Conservation (phyloP, 2,888 invertebrate genomes). For the Aphelenchoides bicaudatus region DNA sequence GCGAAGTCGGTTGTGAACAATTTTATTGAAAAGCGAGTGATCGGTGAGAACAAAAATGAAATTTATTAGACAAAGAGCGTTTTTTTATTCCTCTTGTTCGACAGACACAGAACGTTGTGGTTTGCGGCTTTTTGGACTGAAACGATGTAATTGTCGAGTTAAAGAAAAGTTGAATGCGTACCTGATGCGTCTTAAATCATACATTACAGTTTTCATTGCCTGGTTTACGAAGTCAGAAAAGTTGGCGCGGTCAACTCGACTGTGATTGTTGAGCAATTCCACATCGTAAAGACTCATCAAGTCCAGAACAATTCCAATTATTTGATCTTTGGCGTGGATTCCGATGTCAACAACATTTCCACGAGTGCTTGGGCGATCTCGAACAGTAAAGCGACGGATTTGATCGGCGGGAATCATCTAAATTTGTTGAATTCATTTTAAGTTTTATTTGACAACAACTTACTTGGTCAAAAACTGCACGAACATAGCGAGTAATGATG, state of each 20-base stretch:
- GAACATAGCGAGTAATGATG: constrained; percentile 14
- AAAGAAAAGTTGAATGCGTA: too few relatives aligned
- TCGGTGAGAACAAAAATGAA: too few relatives aligned
- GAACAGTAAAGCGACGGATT: constrained; percentile 25
- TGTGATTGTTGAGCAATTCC: constrained; percentile 16
- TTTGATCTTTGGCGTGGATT: constrained; percentile 20
- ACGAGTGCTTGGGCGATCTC: constrained; percentile 25
- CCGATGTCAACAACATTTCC: constrained; percentile 25
- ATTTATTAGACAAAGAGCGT: too few relatives aligned
- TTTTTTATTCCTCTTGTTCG: too few relatives aligned
- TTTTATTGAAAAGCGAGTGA: too few relatives aligned
- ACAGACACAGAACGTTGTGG: too few relatives aligned
- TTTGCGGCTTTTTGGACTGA: too few relatives aligned
- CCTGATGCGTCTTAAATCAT: too few relatives aligned
- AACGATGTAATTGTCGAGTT: too few relatives aligned
- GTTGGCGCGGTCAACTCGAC: constrained; percentile 30
- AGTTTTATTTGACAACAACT: background rate
- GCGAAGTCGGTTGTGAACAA: too few relatives aligned
- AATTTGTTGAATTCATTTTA: constrained; percentile 8
- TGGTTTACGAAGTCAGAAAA: constrained; percentile 33
- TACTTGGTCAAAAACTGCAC: constrained; percentile 12
- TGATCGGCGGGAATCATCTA: constrained; percentile 28
- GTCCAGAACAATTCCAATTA: constrained; percentile 26
- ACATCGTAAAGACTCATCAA: constrained; percentile 33
- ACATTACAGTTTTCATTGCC: constrained; percentile 27